Evolutionary conservation across 1,140 invertebrate species (phyloP), one percentile per base, ranked within the genome.

Genomic region (Drosophila nikananu): DNA sequence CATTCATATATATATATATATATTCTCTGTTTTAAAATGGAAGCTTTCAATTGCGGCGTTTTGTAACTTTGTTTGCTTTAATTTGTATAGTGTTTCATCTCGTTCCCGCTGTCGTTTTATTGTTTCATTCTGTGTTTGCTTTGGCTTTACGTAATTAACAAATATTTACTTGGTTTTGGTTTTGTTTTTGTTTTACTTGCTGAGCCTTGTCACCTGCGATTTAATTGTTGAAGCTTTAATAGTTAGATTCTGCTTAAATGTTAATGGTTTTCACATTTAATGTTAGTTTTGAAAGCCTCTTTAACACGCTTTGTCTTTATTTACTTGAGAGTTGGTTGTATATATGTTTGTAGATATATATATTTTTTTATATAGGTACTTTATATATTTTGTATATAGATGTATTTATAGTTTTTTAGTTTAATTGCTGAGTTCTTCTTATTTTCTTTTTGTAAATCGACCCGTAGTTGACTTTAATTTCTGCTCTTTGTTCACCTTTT

Each of bases 1-100:
- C 64, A 19, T 75, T 41, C 63, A 17, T 67, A 51, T 83, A 25
- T 66, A 21, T 83, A 25, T 66, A 21, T 77, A 57, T 84, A 23
- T 71, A 10, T 49, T 80, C 68, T 71, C 55, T 66, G 41, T 42
- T 74, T 84, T 64, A 81, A 90, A 91, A 91, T 90, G 86, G 86
- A 90, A 90, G 86, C 86, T 90, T 91, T 86, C 82, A 90, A 80
- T 90, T 90, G 76, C 86, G 79, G 86, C 86, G 80, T 86, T 86
- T 81, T 91, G 86, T 90, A 83, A 86, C 86, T 91, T 91, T 91
- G 80, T 90, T 91, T 79, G 58, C 64, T 57, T 91, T 80, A 52
- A 65, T 89, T 81, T 89, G 63, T 89, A 75, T 87, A 73, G 59
- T 68, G 35, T 71, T 58, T 61, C 46, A 15, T 39, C 32, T 27